Conservation (phyloP, 2,888 invertebrate species). For the Serripes groenlandicus region DNA sequence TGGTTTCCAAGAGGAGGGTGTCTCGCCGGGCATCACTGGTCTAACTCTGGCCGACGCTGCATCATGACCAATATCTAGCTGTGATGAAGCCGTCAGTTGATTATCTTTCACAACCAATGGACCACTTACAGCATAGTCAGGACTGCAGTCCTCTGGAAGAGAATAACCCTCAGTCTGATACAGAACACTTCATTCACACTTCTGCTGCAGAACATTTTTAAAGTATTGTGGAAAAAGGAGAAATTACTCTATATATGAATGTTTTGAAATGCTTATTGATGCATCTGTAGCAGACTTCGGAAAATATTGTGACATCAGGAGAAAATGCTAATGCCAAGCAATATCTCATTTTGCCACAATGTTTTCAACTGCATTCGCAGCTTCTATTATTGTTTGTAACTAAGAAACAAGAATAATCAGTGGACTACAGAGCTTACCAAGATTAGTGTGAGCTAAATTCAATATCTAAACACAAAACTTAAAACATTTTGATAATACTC, state of each 20-base stretch:
- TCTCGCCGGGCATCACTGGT: constrained; percentile 48
- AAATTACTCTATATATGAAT: not conserved
- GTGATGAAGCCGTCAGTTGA: constrained; percentile 65
- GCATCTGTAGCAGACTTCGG: not conserved
- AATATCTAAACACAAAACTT: no score
- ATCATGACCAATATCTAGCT: constrained; percentile 61
- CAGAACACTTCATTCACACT: no score
- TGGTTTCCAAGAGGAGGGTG: constrained; percentile 71
- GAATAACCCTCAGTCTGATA: no score
- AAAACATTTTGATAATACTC: no score
- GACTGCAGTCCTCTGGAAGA: constrained; percentile 70
- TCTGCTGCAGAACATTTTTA: no score
- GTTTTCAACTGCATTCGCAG: constrained; percentile 3
- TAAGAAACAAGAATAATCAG: no score
- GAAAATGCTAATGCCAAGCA: not conserved
- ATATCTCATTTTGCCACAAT: not conserved
- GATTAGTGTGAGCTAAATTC: not conserved
- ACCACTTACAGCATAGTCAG: constrained; percentile 79
- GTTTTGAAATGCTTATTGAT: not conserved
- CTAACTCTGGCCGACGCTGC: constrained; percentile 68
- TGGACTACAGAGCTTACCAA: no score
- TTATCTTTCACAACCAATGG: constrained; percentile 72
- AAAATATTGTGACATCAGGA: not conserved
- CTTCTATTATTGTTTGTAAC: no score
- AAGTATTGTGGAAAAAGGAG: not conserved